Evolutionary conservation across 2,797 vertebrate genomes (phyloP).

Genomic region (Pangasius macronema): DNA sequence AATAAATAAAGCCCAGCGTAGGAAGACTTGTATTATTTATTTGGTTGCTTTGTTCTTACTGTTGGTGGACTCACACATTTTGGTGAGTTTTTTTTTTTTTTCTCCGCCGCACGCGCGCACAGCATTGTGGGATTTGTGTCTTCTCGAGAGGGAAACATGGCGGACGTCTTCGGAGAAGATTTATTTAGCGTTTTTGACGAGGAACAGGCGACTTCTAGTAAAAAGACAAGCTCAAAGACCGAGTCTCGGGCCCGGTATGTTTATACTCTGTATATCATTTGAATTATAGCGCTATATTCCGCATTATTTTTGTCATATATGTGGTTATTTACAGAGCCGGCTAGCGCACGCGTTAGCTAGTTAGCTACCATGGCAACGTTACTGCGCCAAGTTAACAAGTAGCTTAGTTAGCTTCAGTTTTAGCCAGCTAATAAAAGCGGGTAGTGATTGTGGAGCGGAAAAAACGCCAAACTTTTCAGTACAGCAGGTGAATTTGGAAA

Average conservation of each 20-base stretch:
- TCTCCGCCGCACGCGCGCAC: background rate
- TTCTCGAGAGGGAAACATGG: slow-evolving; percentile 74
- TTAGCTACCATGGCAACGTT: background rate
- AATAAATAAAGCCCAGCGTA: background rate
- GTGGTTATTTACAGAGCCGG: background rate
- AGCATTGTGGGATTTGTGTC: slow-evolving; percentile 63
- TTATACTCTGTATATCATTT: background rate
- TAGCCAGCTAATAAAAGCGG: background rate
- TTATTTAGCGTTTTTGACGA: slow-evolving; percentile 96
- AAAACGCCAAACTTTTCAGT: background rate
- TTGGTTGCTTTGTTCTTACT: background rate
- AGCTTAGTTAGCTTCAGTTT: too few relatives aligned
- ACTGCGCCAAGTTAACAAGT: background rate
- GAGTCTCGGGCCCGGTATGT: slow-evolving; percentile 71
- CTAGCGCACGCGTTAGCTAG: slow-evolving; percentile 6
- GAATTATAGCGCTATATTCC: background rate
- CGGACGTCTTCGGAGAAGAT: slow-evolving; percentile 90
- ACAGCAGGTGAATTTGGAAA: background rate
- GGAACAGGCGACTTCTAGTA: slow-evolving; percentile 74
- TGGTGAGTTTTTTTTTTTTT: background rate
- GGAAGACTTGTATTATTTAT: background rate
- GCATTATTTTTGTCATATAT: background rate
- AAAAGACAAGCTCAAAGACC: slow-evolving; percentile 56
- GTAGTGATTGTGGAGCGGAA: background rate
- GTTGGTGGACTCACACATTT: background rate